Evolutionary conservation across 2,797 vertebrate species (phyloP), one percentile per base, ranked within the genome.

Genomic region (Odontamblyopus lacepedii): DNA sequence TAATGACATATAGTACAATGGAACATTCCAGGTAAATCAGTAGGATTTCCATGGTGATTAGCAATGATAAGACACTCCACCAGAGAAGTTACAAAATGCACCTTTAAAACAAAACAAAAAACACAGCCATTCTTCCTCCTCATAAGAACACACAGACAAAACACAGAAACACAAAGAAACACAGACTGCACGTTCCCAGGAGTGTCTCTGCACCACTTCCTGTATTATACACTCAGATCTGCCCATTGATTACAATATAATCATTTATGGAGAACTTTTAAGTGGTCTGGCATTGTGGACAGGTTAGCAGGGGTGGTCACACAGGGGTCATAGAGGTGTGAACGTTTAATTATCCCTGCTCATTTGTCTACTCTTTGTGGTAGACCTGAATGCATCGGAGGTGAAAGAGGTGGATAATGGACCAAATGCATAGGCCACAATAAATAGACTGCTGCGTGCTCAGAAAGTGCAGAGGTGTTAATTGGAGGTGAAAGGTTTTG

Each of bases 291-390:
- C 55, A 57, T 57, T 26, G 19, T 55, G 53, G 7, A 26, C 44
- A 19, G 16, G 67, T 57, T 8, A 55, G 44, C 55, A 68, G 55
- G 53, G 73, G 60, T n/a, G 44, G 66, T 64, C 35, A 63, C 61
- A 72, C 11, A 0, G 26, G 51, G 44, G 68, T 75, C 62, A 66
- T 18, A 68, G 63, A 73, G 29, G 66, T 74, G 65, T 66, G 55
- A 68, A 50, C 55, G 59, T 63, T 64, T 4, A 18, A 71, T 68
- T 72, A 73, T 30, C 65, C 32, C n/a, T 51, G 29, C 44, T 72
- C 69, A 73, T 67, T 75, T 0, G 35, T 81, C 80, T 50, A 16
- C 5, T 73, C 51, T 69, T 70, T 80, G 63, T 79, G 63, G 29
- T 62, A 30, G 57, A 41, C 38, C 35, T 63, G 35, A 75, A 74